Evolutionary conservation across 2,797 vertebrate genomes (phyloP).

Genomic region (Pseudopleuronectes americanus): DNA sequence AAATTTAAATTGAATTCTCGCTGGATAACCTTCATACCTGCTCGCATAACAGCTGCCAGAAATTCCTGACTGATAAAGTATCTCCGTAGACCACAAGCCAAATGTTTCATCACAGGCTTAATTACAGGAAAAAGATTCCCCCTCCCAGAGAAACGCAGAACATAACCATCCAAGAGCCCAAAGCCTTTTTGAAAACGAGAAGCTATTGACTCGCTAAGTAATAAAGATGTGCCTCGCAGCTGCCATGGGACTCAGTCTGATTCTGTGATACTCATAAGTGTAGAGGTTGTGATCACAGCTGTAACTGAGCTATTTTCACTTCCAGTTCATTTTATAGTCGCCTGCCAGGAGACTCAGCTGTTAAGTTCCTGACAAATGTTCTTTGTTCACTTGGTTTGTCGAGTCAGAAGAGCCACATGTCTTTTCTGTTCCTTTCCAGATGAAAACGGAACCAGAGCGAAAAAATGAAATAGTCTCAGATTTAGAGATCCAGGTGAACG

Average conservation of each 20-base stretch:
- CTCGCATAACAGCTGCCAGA: slow-evolving; percentile 54
- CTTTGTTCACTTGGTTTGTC: slow-evolving; percentile 45
- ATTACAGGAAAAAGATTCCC: slow-evolving; percentile 50
- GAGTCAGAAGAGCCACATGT: slow-evolving; percentile 41
- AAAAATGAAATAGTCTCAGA: slow-evolving; percentile 26
- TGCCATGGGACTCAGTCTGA: slow-evolving; percentile 55
- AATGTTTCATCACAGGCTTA: slow-evolving; percentile 55
- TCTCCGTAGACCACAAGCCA: slow-evolving; percentile 43
- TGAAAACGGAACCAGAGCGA: slow-evolving; percentile 22
- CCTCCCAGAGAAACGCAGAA: slow-evolving; percentile 32
- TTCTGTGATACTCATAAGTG: slow-evolving; percentile 49
- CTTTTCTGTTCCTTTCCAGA: slow-evolving; percentile 38
- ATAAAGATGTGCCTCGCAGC: slow-evolving; percentile 39
- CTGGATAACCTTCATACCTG: slow-evolving; percentile 59
- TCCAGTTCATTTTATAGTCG: slow-evolving; percentile 49
- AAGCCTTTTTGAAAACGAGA: slow-evolving; percentile 51
- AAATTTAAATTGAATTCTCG: slow-evolving; percentile 59
- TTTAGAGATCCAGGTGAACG: slow-evolving; percentile 2
- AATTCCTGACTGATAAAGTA: slow-evolving; percentile 56
- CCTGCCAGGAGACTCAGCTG: slow-evolving; percentile 50
- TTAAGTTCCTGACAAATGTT: slow-evolving; percentile 42
- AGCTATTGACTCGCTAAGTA: slow-evolving; percentile 44
- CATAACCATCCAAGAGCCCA: slow-evolving; percentile 35
- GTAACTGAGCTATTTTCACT: slow-evolving; percentile 41
- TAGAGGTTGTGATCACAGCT: slow-evolving; percentile 53